phyloP scores from a whole-genome alignment of 2,113 vertebrate genomes.

The Salvelinus fontinalis region DNA sequence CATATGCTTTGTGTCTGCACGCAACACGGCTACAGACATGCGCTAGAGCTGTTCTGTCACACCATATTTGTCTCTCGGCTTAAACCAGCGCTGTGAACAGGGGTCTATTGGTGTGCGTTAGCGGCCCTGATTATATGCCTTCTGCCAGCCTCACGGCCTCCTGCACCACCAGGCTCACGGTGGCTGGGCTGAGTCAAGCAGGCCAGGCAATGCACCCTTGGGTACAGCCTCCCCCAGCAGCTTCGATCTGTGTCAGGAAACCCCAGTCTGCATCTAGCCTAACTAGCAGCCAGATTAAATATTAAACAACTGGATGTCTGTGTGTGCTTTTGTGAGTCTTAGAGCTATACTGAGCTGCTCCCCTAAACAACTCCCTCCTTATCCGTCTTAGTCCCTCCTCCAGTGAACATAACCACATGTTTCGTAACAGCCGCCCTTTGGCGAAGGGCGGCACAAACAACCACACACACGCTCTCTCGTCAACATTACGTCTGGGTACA shows the following conservation, averaged over 20 bases:
- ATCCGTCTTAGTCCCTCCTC: neutral
- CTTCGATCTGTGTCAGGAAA: conserved; percentile 2
- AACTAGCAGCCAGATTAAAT: conserved; percentile 6
- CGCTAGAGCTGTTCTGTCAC: conserved; percentile 55
- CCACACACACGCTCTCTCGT: conserved; percentile 13
- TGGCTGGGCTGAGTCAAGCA: neutral
- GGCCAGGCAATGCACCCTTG: neutral
- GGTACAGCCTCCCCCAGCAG: neutral
- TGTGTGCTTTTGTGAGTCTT: conserved; percentile 5
- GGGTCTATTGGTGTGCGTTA: conserved; percentile 4
- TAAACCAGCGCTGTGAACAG: conserved; percentile 32
- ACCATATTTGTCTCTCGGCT: conserved; percentile 49
- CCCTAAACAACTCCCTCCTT: neutral
- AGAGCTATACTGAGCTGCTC: neutral
- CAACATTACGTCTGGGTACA: neutral
- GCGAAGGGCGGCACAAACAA: conserved; percentile 27
- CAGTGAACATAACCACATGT: neutral
- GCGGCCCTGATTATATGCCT: neutral
- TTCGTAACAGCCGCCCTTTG: neutral
- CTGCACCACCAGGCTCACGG: conserved; percentile 11
- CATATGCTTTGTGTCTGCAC: conserved; percentile 61
- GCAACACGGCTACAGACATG: conserved; percentile 37
- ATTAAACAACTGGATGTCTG: conserved; percentile 14
- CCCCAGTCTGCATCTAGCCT: neutral
- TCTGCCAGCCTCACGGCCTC: conserved; percentile 9